Conservation (phyloP, 2,113 vertebrate species). For the Cariama cristata region DNA sequence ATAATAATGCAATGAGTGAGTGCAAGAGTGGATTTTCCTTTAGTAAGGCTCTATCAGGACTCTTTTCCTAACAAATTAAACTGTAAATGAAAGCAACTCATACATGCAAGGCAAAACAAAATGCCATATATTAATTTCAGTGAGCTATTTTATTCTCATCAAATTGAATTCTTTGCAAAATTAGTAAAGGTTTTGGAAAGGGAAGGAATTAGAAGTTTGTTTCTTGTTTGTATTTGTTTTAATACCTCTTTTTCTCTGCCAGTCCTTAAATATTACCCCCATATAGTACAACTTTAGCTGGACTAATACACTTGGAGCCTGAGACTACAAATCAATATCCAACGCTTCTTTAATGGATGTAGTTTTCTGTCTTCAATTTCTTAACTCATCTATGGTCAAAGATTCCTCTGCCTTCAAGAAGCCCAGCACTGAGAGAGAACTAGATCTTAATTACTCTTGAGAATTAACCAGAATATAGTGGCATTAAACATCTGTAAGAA, state of each 20-base stretch:
- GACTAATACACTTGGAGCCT: not conserved
- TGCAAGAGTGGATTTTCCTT: slow-evolving; percentile 60
- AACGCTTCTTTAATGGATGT: not conserved
- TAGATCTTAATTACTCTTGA: not conserved
- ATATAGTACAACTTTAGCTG: not conserved
- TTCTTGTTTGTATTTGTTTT: not conserved
- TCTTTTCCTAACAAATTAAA: slow-evolving; percentile 47
- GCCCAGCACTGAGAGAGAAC: not conserved
- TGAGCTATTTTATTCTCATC: not conserved
- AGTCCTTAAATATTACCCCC: not conserved
- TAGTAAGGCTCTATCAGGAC: not conserved
- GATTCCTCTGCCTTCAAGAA: not conserved
- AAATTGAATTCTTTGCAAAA: not conserved
- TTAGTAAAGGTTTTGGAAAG: not conserved
- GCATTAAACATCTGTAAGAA: not conserved
- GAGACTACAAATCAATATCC: not conserved
- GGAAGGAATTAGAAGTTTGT: not conserved
- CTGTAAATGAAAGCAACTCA: slow-evolving; percentile 54
- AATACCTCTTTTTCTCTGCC: not conserved
- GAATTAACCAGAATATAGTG: not conserved
- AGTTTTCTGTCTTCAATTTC: not conserved
- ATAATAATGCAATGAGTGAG: slow-evolving; percentile 52
- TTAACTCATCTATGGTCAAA: not conserved
- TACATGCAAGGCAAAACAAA: slow-evolving; percentile 16
- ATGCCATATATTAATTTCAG: slow-evolving; percentile 26